Percentiles rank a stretch among this genome's conserved stretches.
These are phyloP conservation scores for Nephrotoma appendiculata DNA, from an alignment of 2,888 invertebrate genomes.

Conservation along the genomic window DNA sequence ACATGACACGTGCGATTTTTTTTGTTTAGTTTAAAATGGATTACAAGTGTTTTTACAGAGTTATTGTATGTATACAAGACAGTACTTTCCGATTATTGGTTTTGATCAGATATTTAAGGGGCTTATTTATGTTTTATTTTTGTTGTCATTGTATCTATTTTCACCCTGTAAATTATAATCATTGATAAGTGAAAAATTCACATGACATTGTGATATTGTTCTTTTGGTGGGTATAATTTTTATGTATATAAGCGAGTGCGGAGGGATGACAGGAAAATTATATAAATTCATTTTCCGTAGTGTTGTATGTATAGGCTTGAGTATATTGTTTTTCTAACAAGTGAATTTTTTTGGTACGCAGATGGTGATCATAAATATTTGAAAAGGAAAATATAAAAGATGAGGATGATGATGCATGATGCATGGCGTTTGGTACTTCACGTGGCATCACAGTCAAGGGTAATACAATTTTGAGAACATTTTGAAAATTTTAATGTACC, in stretches of 20 bases:
- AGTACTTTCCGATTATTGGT: background rate
- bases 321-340: background rate
- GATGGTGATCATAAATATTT: background rate
- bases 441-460: background rate
- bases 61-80: background rate
- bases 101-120: background rate
- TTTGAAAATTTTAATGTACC: background rate
- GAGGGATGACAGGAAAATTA: background rate
- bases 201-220: constrained; percentile 2
- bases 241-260: background rate
- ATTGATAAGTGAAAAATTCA: background rate
- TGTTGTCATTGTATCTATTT: background rate
- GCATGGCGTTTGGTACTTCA: background rate
- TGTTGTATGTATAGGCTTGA: background rate
- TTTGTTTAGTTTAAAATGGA: background rate
- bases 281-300: background rate
- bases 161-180: background rate
- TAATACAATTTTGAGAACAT: background rate
- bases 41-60: background rate
- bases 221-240: constrained; percentile 1
- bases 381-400: background rate
- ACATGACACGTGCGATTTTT: background rate
- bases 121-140: background rate
- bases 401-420: background rate
- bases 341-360: background rate